Evolutionary conservation across 2,797 vertebrate genomes (phyloP).

Genomic region (Discoglossus pictus): DNA sequence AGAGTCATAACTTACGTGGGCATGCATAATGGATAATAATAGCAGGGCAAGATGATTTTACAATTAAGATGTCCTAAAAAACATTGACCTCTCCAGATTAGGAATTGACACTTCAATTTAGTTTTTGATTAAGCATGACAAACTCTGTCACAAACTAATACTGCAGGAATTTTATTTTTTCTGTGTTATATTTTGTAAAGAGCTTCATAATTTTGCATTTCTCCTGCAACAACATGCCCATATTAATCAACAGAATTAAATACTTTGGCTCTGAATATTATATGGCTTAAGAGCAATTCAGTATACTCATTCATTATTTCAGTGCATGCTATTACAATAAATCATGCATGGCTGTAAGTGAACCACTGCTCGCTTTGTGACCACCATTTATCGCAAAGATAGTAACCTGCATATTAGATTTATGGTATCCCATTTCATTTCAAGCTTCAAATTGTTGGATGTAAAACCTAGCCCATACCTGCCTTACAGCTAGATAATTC

Average conservation of each 20-base stretch:
- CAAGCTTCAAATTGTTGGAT: conserved; percentile 26
- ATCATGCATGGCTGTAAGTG: conserved; percentile 24
- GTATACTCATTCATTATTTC: conserved; percentile 40
- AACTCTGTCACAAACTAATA: no score
- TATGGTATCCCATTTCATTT: conserved; percentile 26
- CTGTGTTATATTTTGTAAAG: conserved; percentile 2
- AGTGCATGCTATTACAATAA: conserved; percentile 35
- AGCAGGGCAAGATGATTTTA: no score
- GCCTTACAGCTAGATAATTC: background rate
- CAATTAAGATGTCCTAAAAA: no score
- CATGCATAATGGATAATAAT: no score
- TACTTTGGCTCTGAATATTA: conserved; percentile 18
- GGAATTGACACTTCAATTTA: no score
- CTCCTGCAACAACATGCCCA: background rate
- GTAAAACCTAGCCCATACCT: conserved; percentile 14
- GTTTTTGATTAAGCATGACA: no score
- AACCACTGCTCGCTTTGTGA: conserved; percentile 35
- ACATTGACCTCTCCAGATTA: no score
- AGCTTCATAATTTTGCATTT: conserved; percentile 3
- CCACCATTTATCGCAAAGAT: conserved; percentile 38
- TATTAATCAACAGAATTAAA: conserved; percentile 23
- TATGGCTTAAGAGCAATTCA: conserved; percentile 37
- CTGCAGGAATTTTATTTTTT: no score
- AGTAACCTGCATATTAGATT: conserved; percentile 39
- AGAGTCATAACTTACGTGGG: no score